Base-by-base conservation (phyloP, 2,797 vertebrate genomes). In the Rallus crepitans region DNA sequence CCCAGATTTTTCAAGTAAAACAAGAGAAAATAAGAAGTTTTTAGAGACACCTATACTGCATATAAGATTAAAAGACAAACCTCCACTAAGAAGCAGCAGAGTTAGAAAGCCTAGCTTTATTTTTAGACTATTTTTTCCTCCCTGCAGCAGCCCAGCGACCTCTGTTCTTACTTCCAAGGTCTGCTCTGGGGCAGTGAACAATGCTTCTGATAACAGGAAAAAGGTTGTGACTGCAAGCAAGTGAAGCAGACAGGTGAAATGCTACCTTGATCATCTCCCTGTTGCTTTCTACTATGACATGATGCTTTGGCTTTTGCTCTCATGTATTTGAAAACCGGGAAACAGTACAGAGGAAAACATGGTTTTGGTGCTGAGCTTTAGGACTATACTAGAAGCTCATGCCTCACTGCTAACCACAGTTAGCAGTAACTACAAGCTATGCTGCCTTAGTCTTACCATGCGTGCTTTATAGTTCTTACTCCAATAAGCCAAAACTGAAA, bases 251-350 rank as follows among this genome's bases (percentile, higher is more conserved):
- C 60, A 61, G 50, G n/a, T 87, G 83, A 90, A 87, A 65, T 75
- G 16, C 42, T 87, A 6, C 82, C 72, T 82, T 87, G 85, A 94
- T 94, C 71, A 60, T 93, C 31, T 94, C 73, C 72, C 78, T 91
- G 33, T 95, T 73, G 65, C 48, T 72, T 84, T 79, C 55, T 94
- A 91, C 66, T 25, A 5, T 72, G 71, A 66, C 71, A 86, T 66
- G 65, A 19, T 89, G 24, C 81, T 93, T 81, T 89, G 61, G 50
- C 66, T 94, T 96, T 90, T 79, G n/a, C 65, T 81, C 52, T 64
- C 59, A 28, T 65, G 12, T 57, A 59, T 87, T 87, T 83, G 66
- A 92, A 96, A 94, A 61, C 39, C 65, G 31, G 21, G 68, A 80
- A 87, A 48, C 12, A 60, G 39, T 27, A 28, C n/a, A 10, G 63